A percentile compares a stretch with the other conserved stretches of the same genome.
Evolutionary conservation across 92 coral and sea anemone species (phyloP).

Genomic region (Chrysogorgia sp.): DNA sequence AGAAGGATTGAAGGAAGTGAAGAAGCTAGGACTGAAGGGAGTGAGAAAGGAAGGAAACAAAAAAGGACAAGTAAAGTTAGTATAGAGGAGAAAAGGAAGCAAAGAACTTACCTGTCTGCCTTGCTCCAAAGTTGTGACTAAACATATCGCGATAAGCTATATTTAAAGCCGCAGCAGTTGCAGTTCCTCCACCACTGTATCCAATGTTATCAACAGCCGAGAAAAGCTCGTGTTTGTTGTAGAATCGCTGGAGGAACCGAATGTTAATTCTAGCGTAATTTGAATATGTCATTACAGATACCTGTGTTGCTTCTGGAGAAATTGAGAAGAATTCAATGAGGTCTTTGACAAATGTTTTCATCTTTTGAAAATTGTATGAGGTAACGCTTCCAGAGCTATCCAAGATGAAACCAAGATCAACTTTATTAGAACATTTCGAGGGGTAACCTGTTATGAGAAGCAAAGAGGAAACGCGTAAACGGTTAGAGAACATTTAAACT

Average conservation of each 20-base stretch:
- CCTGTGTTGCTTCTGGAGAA: constrained; percentile 10
- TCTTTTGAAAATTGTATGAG: neutral
- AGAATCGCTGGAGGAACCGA: neutral
- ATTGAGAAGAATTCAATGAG: neutral
- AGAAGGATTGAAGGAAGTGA: no score
- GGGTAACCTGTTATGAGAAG: neutral
- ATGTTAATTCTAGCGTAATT: constrained; percentile 2
- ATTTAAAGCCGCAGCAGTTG: constrained; percentile 23
- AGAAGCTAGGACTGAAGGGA: no score
- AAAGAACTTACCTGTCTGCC: constrained; percentile 2
- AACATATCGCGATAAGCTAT: constrained; percentile 14
- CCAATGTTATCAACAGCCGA: constrained; percentile 9
- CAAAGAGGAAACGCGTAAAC: neutral
- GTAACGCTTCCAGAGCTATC: no score
- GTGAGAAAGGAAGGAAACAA: no score
- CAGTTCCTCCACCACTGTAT: constrained; percentile 31
- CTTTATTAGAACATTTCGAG: constrained; percentile 3
- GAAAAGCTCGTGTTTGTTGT: neutral
- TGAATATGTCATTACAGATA: constrained; percentile 26
- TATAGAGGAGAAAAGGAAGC: no score
- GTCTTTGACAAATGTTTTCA: constrained; percentile 24
- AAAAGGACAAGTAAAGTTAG: no score
- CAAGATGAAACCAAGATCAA: constrained; percentile 39
- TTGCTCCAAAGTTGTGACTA: neutral
- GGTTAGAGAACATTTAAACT: no score